Base-by-base conservation (phyloP, 2,888 invertebrate species). In the Folsomia manolachei region DNA sequence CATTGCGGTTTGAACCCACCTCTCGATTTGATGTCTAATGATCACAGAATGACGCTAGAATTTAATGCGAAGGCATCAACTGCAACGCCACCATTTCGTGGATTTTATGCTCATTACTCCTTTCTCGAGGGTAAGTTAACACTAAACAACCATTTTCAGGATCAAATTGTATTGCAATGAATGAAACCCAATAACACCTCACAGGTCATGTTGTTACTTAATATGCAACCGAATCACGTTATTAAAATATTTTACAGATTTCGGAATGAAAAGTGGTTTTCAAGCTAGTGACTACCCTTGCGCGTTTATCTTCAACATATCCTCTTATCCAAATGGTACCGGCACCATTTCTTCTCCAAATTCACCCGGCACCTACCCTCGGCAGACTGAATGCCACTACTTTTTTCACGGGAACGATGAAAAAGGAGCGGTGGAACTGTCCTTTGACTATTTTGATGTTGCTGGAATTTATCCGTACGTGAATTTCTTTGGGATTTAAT, bases 371-470 rank as follows among this genome's bases (percentile, higher is more conserved):
- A 89, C 90, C 72, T 95, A 95, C 84, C 93, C 95, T 0, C 88
- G 94, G 80, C 90, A 94, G 83, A 91, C 94, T 0, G 92, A 93
- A 83, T 95, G 95, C 83, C 91, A 94, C 84, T 95, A 94, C 85
- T 93, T 92, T 85, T 95, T 95, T 84, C 89, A 93, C 82, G 95
- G 93, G 2, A 88, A 88, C 71, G 88, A 88, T 71, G 86, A 87
- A 79, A 89, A 89, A 75, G 92, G 94, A 82, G 89, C 90, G 82
- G 90, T 94, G 75, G 90, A 90, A 82, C 87, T 95, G 77, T 90
- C 91, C 82, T 96, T 96, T 84, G 90, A 90, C 70, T 92, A 91
- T 85, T 96, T 96, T 83, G 95, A 96, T 83, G 92, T 97, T 52
- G 96, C 97, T 85, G 97, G 75, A 14, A 71, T 66, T 21, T 23